Percentiles rank a stretch among this genome's conserved stretches.
These are phyloP conservation scores for Stegastes partitus DNA, from an alignment of 2,113 vertebrate genomes.

Conservation along the genomic window DNA sequence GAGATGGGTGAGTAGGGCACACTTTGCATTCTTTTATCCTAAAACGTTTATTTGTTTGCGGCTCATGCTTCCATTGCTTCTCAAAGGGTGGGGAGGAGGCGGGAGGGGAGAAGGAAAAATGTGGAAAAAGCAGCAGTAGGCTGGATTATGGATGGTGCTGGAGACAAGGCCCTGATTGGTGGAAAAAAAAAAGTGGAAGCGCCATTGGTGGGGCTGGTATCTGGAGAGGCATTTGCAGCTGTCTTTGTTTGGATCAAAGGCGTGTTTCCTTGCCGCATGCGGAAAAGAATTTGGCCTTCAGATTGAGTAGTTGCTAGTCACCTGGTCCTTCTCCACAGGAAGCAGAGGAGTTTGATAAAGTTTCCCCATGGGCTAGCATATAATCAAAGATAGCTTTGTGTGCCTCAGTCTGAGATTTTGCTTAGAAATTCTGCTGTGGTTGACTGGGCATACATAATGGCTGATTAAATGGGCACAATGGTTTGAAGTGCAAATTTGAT, in stretches of 20 bases:
- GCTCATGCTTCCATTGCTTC: conserved; percentile 38
- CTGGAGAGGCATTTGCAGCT: conserved; percentile 66
- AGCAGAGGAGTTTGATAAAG: conserved; percentile 82
- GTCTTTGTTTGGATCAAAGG: conserved; percentile 80
- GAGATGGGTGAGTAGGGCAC: conserved; percentile 92
- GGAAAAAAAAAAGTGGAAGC: conserved; percentile 40
- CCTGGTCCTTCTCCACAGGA: conserved; percentile 81
- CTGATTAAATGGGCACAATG: conserved; percentile 86
- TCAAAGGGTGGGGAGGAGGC: conserved; percentile 8
- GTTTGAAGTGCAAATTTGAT: conserved; percentile 92
- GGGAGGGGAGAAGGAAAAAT: conserved; percentile 3
- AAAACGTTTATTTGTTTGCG: conserved; percentile 42
- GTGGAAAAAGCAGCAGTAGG: conserved; percentile 45
- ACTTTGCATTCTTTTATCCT: conserved; percentile 42
- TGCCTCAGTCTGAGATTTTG: conserved; percentile 81
- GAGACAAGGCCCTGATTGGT: conserved; percentile 71
- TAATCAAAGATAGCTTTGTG: conserved; percentile 89
- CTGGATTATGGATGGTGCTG: conserved; percentile 56
- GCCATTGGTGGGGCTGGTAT: conserved; percentile 68
- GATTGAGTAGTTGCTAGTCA: conserved; percentile 76
- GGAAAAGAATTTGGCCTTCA: conserved; percentile 71
- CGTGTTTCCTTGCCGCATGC: conserved; percentile 56
- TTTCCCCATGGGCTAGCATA: conserved; percentile 82
- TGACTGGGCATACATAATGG: conserved; percentile 86
- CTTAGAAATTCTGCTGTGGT: conserved; percentile 82